These are phyloP conservation scores for Pogonocichla stellata DNA, from an alignment of 2,113 vertebrate genomes.

Conservation along the genomic window DNA sequence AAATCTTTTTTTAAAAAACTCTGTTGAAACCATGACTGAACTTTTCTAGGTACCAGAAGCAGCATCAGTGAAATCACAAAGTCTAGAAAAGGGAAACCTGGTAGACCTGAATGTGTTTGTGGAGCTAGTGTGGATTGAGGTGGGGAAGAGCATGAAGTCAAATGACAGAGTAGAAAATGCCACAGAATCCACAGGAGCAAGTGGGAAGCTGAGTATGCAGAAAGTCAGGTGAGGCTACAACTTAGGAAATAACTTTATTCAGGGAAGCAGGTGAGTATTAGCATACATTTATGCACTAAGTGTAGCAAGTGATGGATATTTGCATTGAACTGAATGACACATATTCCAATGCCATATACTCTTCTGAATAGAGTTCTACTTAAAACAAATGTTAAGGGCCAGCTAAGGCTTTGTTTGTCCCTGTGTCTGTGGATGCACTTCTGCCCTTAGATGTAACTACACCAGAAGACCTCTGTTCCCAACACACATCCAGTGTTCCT, in stretches of 20 bases:
- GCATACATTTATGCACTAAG: background rate
- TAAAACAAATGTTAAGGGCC: background rate
- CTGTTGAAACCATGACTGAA: background rate
- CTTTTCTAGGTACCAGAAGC: background rate
- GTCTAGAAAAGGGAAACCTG: background rate
- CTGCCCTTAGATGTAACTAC: background rate
- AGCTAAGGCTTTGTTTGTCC: background rate
- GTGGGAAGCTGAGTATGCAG: background rate
- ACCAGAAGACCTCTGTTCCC: background rate
- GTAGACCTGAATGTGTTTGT: background rate
- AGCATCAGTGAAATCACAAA: background rate
- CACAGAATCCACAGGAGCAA: background rate
- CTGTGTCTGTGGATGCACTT: background rate
- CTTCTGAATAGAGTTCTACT: background rate
- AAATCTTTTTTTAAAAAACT: background rate
- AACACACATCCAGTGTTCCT: accelerated
- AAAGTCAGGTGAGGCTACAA: background rate
- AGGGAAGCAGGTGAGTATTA: background rate
- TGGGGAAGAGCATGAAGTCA: background rate
- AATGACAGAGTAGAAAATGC: background rate
- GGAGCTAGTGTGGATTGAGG: background rate
- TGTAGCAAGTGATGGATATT: background rate
- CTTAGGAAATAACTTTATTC: background rate
- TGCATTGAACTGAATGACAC: background rate
- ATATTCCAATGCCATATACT: background rate